These are phyloP conservation scores for Drosophila paulistorum DNA, from an alignment of 1,140 invertebrate species.

Conservation along the genomic window DNA sequence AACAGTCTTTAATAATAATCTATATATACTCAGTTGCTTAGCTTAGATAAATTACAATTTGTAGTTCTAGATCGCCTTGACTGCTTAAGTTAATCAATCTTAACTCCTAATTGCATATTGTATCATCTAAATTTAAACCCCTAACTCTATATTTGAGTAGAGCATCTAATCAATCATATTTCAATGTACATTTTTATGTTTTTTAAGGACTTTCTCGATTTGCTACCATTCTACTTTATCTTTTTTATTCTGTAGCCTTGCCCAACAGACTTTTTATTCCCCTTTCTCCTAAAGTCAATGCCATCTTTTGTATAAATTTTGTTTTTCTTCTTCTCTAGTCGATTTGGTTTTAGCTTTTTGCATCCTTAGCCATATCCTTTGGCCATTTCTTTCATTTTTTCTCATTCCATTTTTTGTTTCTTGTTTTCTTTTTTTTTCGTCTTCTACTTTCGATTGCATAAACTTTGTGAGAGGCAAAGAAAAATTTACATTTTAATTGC, in stretches of 20 bases:
- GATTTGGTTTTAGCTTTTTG: slow-evolving; percentile 12
- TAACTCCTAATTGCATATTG: too few relatives aligned
- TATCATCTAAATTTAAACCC: not conserved
- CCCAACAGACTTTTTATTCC: not conserved
- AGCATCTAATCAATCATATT: not conserved
- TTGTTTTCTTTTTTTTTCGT: slow-evolving; percentile 6
- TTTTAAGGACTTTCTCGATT: slow-evolving; percentile 17
- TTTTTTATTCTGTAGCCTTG: not conserved
- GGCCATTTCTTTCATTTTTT: slow-evolving; percentile 34
- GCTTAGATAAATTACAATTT: too few relatives aligned
- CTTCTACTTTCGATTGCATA: slow-evolving; percentile 54
- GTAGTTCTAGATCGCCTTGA: too few relatives aligned
- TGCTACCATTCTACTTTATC: not conserved
- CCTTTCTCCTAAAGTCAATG: slow-evolving; percentile 19
- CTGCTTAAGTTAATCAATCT: too few relatives aligned
- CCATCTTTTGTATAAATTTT: slow-evolving; percentile 51
- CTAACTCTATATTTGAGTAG: not conserved
- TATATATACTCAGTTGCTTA: too few relatives aligned
- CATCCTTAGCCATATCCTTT: slow-evolving; percentile 21
- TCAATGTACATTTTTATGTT: slow-evolving; percentile 30
- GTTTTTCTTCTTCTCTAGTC: slow-evolving; percentile 9
- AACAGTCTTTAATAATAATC: too few relatives aligned
- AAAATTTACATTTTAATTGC: slow-evolving; percentile 80
- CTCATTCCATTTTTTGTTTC: not conserved
- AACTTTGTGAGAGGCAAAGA: slow-evolving; percentile 38